phyloP scores from a whole-genome alignment of 2,113 vertebrate species.

The Eptatretus burgeri region DNA sequence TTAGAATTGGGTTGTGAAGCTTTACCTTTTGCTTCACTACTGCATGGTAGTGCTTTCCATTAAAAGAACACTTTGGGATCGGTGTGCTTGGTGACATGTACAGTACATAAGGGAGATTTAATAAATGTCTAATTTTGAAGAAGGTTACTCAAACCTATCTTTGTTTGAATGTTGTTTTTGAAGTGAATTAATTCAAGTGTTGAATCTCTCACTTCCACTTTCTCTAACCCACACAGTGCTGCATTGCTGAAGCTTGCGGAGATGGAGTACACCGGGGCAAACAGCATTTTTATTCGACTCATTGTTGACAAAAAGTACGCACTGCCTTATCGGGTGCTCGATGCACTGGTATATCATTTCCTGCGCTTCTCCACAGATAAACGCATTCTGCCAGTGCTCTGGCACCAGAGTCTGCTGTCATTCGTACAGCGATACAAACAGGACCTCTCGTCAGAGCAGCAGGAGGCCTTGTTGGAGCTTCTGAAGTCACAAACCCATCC shows the following conservation, averaged over 20 bases:
- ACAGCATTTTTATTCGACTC: conserved; percentile 79
- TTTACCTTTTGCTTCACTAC: no score
- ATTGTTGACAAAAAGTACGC: conserved; percentile 89
- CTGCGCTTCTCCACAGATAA: conserved; percentile 46
- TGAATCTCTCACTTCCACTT: neutral
- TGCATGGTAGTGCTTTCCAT: no score
- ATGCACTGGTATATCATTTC: conserved; percentile 80
- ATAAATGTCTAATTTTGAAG: no score
- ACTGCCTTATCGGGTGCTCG: conserved; percentile 79
- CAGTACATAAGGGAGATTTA: no score
- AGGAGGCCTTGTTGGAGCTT: conserved; percentile 45
- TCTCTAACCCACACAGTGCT: conserved; percentile 19
- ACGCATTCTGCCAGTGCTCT: conserved; percentile 54
- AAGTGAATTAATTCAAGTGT: no score
- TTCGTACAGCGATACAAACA: conserved; percentile 75
- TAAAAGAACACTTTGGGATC: no score
- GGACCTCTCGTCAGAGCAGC: conserved; percentile 63
- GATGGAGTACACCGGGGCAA: conserved; percentile 79
- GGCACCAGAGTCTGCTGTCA: conserved; percentile 78
- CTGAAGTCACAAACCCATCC: conserved; percentile 49
- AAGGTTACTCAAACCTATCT: no score
- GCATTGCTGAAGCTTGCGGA: conserved; percentile 85
- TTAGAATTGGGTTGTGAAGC: conserved; percentile 11
- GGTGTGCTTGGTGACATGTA: no score
- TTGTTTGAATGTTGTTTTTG: no score